A percentile compares a stretch with the other conserved stretches of the same genome.
These are phyloP conservation scores for Chrysopilus asiliformis DNA, from an alignment of 2,888 invertebrate genomes.

Conservation along the genomic window DNA sequence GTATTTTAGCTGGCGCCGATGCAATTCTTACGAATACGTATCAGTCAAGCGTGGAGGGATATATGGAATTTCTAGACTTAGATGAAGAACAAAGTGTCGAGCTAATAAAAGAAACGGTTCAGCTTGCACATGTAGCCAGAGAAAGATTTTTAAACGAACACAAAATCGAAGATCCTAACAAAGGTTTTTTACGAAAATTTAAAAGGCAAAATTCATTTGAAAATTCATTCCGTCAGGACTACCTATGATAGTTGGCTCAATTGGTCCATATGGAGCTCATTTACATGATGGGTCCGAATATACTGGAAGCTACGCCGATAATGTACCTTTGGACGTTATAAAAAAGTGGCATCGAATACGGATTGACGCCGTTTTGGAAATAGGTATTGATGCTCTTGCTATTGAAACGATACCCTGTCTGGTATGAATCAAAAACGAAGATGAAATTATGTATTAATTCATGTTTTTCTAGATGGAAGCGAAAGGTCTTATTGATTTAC, in stretches of 20 bases:
- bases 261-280: slow-evolving; percentile 87
- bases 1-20: slow-evolving; percentile 64
- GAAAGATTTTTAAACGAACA: slow-evolving; percentile 44
- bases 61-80: slow-evolving; percentile 57
- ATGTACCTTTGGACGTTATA: slow-evolving; percentile 51
- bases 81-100: slow-evolving; percentile 51
- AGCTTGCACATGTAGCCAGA: slow-evolving; percentile 59
- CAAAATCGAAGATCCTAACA: slow-evolving; percentile 4
- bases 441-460: too few relatives aligned
- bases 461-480: slow-evolving; percentile 49
- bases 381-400: slow-evolving; percentile 73
- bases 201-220: too few relatives aligned
- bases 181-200: not conserved
- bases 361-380: slow-evolving; percentile 62
- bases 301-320: slow-evolving; percentile 66
- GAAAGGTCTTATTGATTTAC: slow-evolving; percentile 61
- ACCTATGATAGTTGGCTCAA: slow-evolving; percentile 62
- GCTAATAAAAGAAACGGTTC: slow-evolving; percentile 60
- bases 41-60: slow-evolving; percentile 70
- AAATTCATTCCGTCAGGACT: too few relatives aligned
- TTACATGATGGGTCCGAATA: slow-evolving; percentile 89
- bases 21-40: slow-evolving; percentile 81
- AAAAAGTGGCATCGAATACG: slow-evolving; percentile 76
- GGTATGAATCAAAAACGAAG: too few relatives aligned
- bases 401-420: slow-evolving; percentile 86